These are phyloP conservation scores for Chamaetylas fuelleborni DNA, from an alignment of 2,113 vertebrate genomes.

Conservation along the genomic window DNA sequence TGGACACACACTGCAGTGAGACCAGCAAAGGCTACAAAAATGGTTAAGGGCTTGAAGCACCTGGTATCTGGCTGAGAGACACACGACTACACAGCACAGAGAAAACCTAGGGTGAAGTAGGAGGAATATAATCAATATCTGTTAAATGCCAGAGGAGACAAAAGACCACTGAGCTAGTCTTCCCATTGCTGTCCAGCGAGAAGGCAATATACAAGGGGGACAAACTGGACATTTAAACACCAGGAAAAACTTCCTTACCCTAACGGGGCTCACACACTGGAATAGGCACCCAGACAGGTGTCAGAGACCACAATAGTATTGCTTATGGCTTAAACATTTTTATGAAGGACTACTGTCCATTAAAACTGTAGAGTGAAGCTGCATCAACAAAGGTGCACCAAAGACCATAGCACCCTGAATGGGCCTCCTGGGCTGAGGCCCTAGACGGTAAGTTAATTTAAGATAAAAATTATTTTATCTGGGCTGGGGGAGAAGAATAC, in stretches of 20 bases:
- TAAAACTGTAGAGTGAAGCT: background rate
- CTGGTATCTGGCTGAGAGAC: background rate
- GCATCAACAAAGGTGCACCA: background rate
- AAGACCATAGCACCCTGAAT: background rate
- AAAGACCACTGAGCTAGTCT: background rate
- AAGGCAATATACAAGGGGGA: background rate
- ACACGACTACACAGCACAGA: background rate
- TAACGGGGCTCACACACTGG: background rate
- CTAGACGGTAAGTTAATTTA: background rate
- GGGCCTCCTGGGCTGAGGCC: no score
- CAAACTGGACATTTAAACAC: background rate
- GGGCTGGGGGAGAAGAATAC: background rate
- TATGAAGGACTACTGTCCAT: background rate
- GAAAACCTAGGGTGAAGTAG: background rate
- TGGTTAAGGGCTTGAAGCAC: background rate
- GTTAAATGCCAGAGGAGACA: background rate
- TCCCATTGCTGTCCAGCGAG: background rate
- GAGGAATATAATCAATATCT: background rate
- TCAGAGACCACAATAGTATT: background rate
- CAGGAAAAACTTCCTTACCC: background rate
- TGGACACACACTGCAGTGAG: rapidly evolving
- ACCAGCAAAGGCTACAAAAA: background rate
- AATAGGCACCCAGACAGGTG: background rate
- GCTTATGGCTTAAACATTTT: background rate
- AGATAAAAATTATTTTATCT: background rate